phyloP scores from a whole-genome alignment of 2,888 invertebrate genomes.

The Tachina lurida region DNA sequence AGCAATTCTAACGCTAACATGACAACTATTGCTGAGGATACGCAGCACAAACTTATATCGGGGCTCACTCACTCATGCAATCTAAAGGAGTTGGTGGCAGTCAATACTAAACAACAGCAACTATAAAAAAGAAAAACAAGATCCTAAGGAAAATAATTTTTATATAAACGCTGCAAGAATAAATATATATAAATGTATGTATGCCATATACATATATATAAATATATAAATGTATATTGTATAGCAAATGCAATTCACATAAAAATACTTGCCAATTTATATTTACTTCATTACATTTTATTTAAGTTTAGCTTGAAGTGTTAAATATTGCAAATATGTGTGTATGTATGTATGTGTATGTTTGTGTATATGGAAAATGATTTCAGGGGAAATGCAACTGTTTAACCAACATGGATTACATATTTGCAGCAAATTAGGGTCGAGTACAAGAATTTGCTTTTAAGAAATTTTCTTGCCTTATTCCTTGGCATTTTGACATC shows the following conservation, averaged over 20 bases:
- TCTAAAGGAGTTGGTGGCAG: conserved; percentile 16
- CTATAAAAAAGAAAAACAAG: background rate
- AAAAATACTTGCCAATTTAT: conserved; percentile 47
- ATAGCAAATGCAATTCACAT: conserved; percentile 13
- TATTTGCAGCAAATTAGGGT: background rate
- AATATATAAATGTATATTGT: too few species aligned
- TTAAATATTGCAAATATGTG: conserved; percentile 16
- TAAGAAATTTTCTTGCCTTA: background rate
- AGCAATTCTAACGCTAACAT: background rate
- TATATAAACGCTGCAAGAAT: background rate
- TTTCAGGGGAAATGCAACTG: background rate
- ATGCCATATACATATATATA: too few species aligned
- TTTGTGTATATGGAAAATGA: background rate
- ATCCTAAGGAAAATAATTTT: conserved; percentile 31
- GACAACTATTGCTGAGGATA: background rate
- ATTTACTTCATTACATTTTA: conserved; percentile 31
- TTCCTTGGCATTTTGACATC: background rate
- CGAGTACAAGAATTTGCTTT: conserved; percentile 7
- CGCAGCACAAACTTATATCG: background rate
- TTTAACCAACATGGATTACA: background rate
- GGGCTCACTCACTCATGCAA: background rate
- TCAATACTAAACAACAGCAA: conserved; percentile 1
- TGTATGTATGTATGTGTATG: too few species aligned
- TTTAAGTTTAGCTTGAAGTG: conserved; percentile 24
- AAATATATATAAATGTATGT: background rate